Evolutionary conservation across 2,888 invertebrate genomes (phyloP).

Genomic region (Neocrepidodera transversa): DNA sequence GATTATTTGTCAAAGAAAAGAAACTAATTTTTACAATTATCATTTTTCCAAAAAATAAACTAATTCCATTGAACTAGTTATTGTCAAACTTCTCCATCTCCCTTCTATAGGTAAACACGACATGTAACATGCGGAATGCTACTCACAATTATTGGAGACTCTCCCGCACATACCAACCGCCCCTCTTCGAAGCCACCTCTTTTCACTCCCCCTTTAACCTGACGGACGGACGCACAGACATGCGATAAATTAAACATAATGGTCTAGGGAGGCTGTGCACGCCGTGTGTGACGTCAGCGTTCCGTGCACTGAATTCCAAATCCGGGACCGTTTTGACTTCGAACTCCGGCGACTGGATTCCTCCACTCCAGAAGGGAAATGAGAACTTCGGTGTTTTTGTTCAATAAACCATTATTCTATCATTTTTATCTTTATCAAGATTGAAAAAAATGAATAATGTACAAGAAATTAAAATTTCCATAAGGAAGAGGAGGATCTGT

Average conservation of each 20-base stretch:
- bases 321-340: constrained; percentile 35
- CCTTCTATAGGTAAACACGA: constrained; percentile 8
- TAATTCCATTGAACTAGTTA: not conserved
- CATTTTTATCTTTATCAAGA: too few relatives aligned
- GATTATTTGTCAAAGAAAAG: too few relatives aligned
- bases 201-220: constrained; percentile 33
- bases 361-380: constrained; percentile 12
- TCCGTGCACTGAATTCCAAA: constrained; percentile 50
- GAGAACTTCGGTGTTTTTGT: too few relatives aligned
- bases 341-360: constrained; percentile 30
- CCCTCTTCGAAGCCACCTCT: constrained; percentile 2
- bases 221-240: constrained; percentile 49
- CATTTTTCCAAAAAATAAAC: too few relatives aligned
- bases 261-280: constrained; percentile 48
- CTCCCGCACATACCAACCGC: constrained; percentile 1
- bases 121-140: constrained; percentile 12
- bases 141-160: constrained; percentile 25
- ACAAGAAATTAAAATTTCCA: too few relatives aligned
- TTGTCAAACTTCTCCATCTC: not conserved
- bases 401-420: too few relatives aligned
- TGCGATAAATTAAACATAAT: constrained; percentile 54
- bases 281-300: constrained; percentile 50
- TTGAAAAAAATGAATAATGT: too few relatives aligned
- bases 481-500: too few relatives aligned
- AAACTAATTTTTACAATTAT: too few relatives aligned